Conservation (phyloP, 2,888 invertebrate species). For the Perizoma flavofasciatum region DNA sequence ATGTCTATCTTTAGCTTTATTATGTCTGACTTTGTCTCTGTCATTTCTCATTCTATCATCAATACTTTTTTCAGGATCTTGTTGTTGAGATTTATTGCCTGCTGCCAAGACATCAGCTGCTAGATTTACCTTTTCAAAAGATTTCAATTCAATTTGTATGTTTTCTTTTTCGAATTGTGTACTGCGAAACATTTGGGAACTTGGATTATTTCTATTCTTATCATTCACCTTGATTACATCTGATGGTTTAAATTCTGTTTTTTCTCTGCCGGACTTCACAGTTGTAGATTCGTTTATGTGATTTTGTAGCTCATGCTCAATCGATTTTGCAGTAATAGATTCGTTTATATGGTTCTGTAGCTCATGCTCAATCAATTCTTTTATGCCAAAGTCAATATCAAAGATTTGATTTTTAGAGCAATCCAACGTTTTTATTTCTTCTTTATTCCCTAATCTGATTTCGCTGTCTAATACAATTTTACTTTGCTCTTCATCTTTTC, state of each 20-base stretch:
- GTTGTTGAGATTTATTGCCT: slow-evolving; percentile 45
- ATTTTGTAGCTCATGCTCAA: slow-evolving; percentile 53
- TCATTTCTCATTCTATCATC: slow-evolving; percentile 70
- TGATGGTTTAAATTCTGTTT: slow-evolving; percentile 43
- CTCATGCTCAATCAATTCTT: slow-evolving; percentile 59
- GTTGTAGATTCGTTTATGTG: slow-evolving; percentile 55
- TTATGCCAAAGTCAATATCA: slow-evolving; percentile 38
- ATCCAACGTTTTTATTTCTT: slow-evolving; percentile 31
- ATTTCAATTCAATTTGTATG: slow-evolving; percentile 66
- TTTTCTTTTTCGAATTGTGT: slow-evolving; percentile 73
- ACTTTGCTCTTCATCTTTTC: slow-evolving; percentile 51
- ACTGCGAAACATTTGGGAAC: slow-evolving; percentile 49
- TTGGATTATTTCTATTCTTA: slow-evolving; percentile 56
- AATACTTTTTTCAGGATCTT: slow-evolving; percentile 66
- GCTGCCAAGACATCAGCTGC: slow-evolving; percentile 40
- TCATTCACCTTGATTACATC: slow-evolving; percentile 50
- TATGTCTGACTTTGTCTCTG: slow-evolving; percentile 64
- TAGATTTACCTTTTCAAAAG: slow-evolving; percentile 65
- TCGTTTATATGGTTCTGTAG: slow-evolving; percentile 55
- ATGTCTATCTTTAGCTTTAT: slow-evolving; percentile 70
- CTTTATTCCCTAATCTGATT: slow-evolving; percentile 40
- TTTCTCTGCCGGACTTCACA: slow-evolving; percentile 55
- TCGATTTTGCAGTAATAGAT: slow-evolving; percentile 53
- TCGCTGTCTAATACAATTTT: slow-evolving; percentile 46
- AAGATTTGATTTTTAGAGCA: slow-evolving; percentile 28